Conservation (phyloP, 2,888 invertebrate genomes). For the Zele albiditarsus region DNA sequence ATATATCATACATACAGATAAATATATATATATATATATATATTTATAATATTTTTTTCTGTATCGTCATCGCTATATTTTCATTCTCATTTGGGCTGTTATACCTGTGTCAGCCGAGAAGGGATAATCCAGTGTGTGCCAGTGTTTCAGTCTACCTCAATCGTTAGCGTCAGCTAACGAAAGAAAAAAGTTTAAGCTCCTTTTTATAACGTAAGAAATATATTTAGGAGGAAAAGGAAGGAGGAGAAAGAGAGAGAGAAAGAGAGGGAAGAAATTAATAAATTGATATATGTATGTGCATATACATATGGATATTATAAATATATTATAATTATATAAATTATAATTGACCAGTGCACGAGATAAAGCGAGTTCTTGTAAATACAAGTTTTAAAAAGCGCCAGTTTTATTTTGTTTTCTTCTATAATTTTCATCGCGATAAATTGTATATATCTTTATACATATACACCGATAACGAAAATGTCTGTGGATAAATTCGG, state of each 20-base stretch:
- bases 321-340: constrained; percentile 50
- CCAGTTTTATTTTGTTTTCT: constrained; percentile 41
- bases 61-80: constrained; percentile 9
- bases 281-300: constrained; percentile 47
- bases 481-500: constrained; percentile 70
- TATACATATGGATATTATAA: constrained; percentile 45
- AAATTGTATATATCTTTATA: constrained; percentile 18
- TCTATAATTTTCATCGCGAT: constrained; percentile 14
- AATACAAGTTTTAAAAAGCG: constrained; percentile 40
- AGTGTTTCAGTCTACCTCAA: constrained; percentile 57
- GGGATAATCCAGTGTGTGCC: constrained; percentile 58
- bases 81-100: constrained; percentile 22
- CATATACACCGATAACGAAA: constrained; percentile 16
- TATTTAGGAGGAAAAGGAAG: constrained; percentile 47
- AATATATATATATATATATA: constrained; percentile 50
- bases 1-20: constrained; percentile 42
- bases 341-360: constrained; percentile 44
- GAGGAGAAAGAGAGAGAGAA: constrained; percentile 43
- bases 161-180: constrained; percentile 49
- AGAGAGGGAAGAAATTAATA: too few relatives aligned
- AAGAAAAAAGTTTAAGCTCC: constrained; percentile 39
- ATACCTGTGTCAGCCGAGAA: constrained; percentile 44
- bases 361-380: constrained; percentile 26
- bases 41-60: constrained; percentile 46
- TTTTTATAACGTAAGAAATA: constrained; percentile 34